These are phyloP conservation scores for Argyrosomus japonicus DNA, from an alignment of 2,113 vertebrate genomes.

Conservation along the genomic window DNA sequence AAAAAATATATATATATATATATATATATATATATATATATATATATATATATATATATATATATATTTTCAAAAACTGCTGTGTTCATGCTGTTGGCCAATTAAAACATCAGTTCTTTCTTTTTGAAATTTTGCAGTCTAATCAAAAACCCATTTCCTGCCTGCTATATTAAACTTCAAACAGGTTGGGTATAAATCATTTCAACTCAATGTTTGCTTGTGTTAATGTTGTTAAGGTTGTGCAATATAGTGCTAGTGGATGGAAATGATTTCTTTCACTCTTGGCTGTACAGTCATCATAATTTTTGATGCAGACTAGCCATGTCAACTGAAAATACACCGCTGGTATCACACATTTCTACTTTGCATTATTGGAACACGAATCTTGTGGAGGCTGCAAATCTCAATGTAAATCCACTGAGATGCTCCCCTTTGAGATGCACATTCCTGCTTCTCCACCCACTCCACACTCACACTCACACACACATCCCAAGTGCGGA, in stretches of 20 bases:
- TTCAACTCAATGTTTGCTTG: neutral
- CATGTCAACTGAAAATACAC: neutral
- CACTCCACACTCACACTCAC: constrained; percentile 21
- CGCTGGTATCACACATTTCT: neutral
- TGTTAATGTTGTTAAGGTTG: neutral
- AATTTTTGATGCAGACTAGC: neutral
- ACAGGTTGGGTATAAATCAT: neutral
- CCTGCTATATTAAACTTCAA: neutral
- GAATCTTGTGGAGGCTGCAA: constrained; percentile 46
- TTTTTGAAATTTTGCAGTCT: neutral
- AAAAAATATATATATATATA: too few relatives aligned
- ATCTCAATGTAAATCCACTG: constrained; percentile 54
- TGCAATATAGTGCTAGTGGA: neutral
- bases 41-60: too few relatives aligned
- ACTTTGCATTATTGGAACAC: constrained; percentile 30
- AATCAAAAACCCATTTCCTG: neutral
- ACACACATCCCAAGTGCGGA: neutral
- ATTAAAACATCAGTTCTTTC: neutral
- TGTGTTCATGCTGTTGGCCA: neutral
- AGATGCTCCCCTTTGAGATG: constrained; percentile 59
- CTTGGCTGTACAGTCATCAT: neutral
- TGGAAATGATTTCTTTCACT: neutral
- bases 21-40: too few relatives aligned
- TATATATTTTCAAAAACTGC: neutral
- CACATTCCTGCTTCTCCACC: constrained; percentile 50